Conservation (phyloP, 2,113 vertebrate genomes). For the Microcebus lehilahytsara region DNA sequence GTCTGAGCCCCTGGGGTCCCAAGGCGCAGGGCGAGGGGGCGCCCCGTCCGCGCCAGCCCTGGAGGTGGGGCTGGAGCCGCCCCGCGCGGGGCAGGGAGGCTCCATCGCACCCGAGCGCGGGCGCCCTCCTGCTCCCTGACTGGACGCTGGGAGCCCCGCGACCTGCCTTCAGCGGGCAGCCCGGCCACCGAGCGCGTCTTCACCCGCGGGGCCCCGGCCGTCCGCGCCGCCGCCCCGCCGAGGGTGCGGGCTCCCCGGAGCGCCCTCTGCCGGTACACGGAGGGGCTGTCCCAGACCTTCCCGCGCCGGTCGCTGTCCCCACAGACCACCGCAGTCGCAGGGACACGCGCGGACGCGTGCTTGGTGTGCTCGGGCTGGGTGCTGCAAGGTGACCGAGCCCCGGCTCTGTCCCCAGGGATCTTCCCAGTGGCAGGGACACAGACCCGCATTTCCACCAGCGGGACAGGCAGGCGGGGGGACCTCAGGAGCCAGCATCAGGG, state of each 20-base stretch:
- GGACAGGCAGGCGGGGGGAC: no score
- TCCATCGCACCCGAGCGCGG: no score
- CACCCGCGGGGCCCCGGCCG: neutral
- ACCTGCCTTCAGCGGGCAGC: neutral
- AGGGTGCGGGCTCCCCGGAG: neutral
- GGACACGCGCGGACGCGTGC: no score
- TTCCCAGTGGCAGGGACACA: no score
- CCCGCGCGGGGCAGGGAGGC: neutral
- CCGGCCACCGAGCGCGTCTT: no score
- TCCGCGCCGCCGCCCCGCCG: neutral
- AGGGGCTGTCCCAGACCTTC: neutral
- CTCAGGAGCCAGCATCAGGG: neutral
- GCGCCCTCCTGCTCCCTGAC: neutral
- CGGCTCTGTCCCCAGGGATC: no score
- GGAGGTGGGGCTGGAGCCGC: neutral
- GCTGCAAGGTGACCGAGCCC: no score
- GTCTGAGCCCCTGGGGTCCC: neutral
- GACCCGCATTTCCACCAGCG: neutral
- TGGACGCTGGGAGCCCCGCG: neutral
- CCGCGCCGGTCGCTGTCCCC: neutral
- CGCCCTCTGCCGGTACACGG: conserved; percentile 15
- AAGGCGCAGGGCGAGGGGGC: neutral
- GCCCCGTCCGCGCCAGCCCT: neutral
- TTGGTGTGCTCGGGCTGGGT: no score
- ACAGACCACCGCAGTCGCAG: no score